Evolutionary conservation across 1,140 invertebrate species (phyloP).

Genomic region (Drosophila bocqueti): DNA sequence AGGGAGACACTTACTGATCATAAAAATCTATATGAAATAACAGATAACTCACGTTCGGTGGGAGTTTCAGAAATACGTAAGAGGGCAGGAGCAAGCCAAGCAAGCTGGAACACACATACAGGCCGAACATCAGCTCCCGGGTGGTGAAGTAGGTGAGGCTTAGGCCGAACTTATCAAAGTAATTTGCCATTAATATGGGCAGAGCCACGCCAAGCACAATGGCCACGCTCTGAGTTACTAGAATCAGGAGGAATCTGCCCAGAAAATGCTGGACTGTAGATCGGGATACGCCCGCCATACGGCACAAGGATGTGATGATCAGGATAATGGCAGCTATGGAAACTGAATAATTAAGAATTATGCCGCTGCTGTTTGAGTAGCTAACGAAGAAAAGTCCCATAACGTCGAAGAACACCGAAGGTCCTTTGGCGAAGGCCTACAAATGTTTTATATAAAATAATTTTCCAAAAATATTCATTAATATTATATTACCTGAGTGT

Average conservation of each 20-base stretch:
- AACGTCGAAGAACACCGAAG: slow-evolving; percentile 92
- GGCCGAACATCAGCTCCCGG: slow-evolving; percentile 87
- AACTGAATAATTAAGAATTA: slow-evolving; percentile 86
- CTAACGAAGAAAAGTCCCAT: slow-evolving; percentile 90
- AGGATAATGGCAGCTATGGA: slow-evolving; percentile 85
- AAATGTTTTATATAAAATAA: slow-evolving; percentile 73
- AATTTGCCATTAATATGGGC: slow-evolving; percentile 85
- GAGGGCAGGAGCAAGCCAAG: slow-evolving; percentile 52
- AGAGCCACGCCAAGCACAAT: slow-evolving; percentile 85
- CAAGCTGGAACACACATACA: slow-evolving; percentile 84
- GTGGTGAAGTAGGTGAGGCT: slow-evolving; percentile 89
- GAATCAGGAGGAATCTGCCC: slow-evolving; percentile 54
- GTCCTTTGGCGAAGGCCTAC: slow-evolving; percentile 85
- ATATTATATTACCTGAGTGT: slow-evolving; percentile 85
- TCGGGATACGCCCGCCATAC: slow-evolving; percentile 48
- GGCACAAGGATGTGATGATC: slow-evolving; percentile 79
- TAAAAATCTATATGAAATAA: no score
- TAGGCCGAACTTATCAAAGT: slow-evolving; percentile 79
- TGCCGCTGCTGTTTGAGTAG: slow-evolving; percentile 87
- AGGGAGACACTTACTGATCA: neutral
- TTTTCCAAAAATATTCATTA: slow-evolving; percentile 84
- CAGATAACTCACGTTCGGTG: slow-evolving; percentile 35
- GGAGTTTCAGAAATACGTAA: slow-evolving; percentile 78
- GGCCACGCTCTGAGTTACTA: slow-evolving; percentile 51
- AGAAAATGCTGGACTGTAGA: slow-evolving; percentile 29